phyloP scores from a whole-genome alignment of 2,888 invertebrate genomes.

The Gastrophysa polygoni region DNA sequence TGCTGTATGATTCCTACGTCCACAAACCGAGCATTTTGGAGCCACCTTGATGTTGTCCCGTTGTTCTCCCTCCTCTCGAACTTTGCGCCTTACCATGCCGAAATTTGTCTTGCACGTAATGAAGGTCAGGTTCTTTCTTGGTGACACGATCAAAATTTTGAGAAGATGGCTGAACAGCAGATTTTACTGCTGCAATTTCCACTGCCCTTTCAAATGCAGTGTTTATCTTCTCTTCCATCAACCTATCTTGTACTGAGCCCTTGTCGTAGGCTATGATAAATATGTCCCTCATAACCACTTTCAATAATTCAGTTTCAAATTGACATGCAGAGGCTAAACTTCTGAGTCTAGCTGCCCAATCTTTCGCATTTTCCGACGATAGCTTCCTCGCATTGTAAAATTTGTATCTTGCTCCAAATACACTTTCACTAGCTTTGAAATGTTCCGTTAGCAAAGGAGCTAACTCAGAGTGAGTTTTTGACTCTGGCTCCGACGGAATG shows the following conservation, averaged over 20 bases:
- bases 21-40: not conserved
- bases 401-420: not conserved
- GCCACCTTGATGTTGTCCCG: not conserved
- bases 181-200: conserved; percentile 9
- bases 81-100: not conserved
- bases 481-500: not conserved
- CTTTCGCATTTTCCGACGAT: not conserved
- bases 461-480: not conserved
- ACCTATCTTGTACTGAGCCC: conserved; percentile 5
- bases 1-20: not conserved
- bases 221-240: conserved; percentile 11
- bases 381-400: not conserved
- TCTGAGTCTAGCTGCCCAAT: not conserved
- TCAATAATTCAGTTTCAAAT: not conserved
- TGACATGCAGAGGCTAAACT: not conserved
- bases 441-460: no score
- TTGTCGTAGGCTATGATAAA: conserved; percentile 12
- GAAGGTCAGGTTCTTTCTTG: conserved; percentile 4
- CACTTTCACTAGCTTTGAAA: not conserved
- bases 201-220: not conserved
- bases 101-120: not conserved
- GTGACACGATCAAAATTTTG: not conserved
- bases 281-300: not conserved
- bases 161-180: not conserved
- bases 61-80: not conserved